A percentile compares a stretch with the other conserved stretches of the same genome.
phyloP scores from a whole-genome alignment of 1,140 invertebrate genomes.

The Bombyx mandarina region DNA sequence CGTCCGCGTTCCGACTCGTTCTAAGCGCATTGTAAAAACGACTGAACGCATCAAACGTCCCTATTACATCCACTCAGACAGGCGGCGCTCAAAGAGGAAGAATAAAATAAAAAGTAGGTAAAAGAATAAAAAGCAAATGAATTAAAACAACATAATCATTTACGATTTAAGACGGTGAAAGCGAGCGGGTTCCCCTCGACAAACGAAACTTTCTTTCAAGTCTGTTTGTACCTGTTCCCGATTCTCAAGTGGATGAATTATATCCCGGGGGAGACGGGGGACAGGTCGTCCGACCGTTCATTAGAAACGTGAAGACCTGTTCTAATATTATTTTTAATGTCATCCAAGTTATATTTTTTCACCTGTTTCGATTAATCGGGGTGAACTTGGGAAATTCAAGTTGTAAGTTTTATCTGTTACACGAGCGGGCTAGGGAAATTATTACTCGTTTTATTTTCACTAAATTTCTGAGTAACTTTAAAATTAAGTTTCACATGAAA shows the following conservation, averaged over 20 bases:
- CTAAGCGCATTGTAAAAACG: slow-evolving; percentile 11
- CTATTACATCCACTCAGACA: slow-evolving; percentile 52
- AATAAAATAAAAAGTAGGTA: slow-evolving; percentile 46
- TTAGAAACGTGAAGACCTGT: slow-evolving; percentile 54
- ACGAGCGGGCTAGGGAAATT: background rate
- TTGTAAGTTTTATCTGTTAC: too few species aligned
- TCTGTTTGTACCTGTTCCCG: slow-evolving; percentile 58
- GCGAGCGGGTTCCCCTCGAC: slow-evolving; percentile 46
- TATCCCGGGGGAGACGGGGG: slow-evolving; percentile 55
- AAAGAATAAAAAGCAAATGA: slow-evolving; percentile 61
- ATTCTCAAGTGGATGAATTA: slow-evolving; percentile 66
- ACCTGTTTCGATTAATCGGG: slow-evolving; percentile 26
- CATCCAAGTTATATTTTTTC: slow-evolving; percentile 42
- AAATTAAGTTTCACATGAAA: slow-evolving; percentile 1
- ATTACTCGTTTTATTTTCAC: background rate
- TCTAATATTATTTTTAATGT: slow-evolving; percentile 57
- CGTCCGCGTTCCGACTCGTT: slow-evolving; percentile 22
- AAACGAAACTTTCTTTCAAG: slow-evolving; percentile 66
- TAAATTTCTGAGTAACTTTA: background rate
- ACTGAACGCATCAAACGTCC: slow-evolving; percentile 20
- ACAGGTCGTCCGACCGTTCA: slow-evolving; percentile 36
- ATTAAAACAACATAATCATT: slow-evolving; percentile 69
- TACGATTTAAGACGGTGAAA: slow-evolving; percentile 57
- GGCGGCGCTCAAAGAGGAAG: slow-evolving; percentile 53
- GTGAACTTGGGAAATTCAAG: too few species aligned